Base-by-base conservation (phyloP, 2,888 invertebrate genomes). In the Drosophila ezoana region DNA sequence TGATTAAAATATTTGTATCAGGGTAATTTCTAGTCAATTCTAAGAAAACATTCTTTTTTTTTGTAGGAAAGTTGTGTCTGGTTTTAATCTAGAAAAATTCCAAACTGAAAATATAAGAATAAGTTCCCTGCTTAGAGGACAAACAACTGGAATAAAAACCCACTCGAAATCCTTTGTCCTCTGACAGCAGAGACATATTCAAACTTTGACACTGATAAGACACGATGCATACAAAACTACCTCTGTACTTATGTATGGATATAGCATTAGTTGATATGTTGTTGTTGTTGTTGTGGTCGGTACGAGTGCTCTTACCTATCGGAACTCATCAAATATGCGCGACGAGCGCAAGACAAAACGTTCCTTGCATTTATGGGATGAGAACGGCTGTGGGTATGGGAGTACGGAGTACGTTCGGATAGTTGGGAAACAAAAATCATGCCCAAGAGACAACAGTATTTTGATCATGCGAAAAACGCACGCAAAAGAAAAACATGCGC, bases 401-500 rank as follows among this genome's bases (percentile, higher is more conserved):
- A 20, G 18, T 3, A 38, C 28, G 51, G 57, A 38, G 33, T 35
- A 54, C 35, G 54, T 20, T 38, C 57, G 59, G 52, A 37, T 59
- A 28, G 73, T 51, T 75, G 58, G 59, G 60, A 65, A 76, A 68
- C 61, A 67, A 48, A 28, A 79, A 47, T 74, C 57, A 76, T 72
- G 59, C 53, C 52, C 64, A 61, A 43, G 40, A 57, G 51, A 59
- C 69, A 59, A 78, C 74, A 70, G 71, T 64, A 76, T 79, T 84
- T 82, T 84, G 89, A 89, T 85, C 80, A 89, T 89, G 88, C 86
- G 82, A 89, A 89, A 87, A 85, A 70, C 87, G 81, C 89, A 89
- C 81, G 81, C 81, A 87, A 64, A 87, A 67, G 81, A 79, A 88
- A 82, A 84, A 78, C 84, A 84, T 87, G 77, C 78, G 76, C 84